phyloP scores from a whole-genome alignment of 2,797 vertebrate genomes.

The Alauda arvensis region DNA sequence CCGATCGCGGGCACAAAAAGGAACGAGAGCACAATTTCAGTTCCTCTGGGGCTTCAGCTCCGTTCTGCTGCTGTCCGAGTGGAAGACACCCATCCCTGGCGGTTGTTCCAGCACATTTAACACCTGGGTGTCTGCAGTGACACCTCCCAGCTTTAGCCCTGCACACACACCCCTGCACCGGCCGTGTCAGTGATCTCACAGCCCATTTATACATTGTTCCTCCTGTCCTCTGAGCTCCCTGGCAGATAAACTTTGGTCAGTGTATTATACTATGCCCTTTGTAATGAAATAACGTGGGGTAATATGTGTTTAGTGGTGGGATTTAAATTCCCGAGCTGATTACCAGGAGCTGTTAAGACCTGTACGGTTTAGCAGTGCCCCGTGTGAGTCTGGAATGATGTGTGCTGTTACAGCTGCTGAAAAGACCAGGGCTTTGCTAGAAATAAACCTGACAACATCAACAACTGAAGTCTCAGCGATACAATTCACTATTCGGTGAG shows the following conservation, averaged over 20 bases:
- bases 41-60: not conserved
- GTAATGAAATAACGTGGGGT: constrained; percentile 56
- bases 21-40: not conserved
- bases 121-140: not conserved
- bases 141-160: not conserved
- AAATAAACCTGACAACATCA: not conserved
- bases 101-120: not conserved
- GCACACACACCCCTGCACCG: not conserved
- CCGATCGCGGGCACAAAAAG: not conserved
- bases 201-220: not conserved
- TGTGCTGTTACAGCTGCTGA: rapidly evolving
- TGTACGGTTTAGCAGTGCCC: not conserved
- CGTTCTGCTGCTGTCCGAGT: not conserved
- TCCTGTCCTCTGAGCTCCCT: constrained; percentile 20
- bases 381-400: not conserved
- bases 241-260: constrained; percentile 62
- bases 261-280: constrained; percentile 60
- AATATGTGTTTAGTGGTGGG: constrained; percentile 50
- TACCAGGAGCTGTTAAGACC: constrained; percentile 24
- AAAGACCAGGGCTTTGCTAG: not conserved
- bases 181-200: not conserved
- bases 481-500: no score
- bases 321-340: constrained; percentile 61
- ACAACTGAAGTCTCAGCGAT: not conserved
- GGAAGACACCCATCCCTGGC: rapidly evolving